Conservation (phyloP, 2,113 vertebrate genomes). For the Struthidea cinerea region DNA sequence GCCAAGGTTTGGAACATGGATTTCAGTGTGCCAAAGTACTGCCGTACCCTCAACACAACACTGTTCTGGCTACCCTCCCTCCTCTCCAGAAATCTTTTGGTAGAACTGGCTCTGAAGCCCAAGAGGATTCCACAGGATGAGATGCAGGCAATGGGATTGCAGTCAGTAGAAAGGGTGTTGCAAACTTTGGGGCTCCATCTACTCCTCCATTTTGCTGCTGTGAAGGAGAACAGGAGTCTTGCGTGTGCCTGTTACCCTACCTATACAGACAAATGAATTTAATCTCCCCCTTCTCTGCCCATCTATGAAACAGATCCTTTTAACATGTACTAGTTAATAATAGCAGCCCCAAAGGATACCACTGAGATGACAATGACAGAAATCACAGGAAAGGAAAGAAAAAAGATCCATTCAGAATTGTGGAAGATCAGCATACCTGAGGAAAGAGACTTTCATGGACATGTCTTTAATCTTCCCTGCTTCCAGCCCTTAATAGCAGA, state of each 20-base stretch:
- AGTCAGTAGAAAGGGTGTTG: neutral
- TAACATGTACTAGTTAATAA: neutral
- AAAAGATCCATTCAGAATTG: neutral
- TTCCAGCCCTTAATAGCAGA: conserved; percentile 34
- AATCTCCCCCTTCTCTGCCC: neutral
- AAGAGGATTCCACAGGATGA: neutral
- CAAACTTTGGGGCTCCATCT: neutral
- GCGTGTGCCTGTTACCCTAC: neutral
- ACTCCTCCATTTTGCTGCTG: neutral
- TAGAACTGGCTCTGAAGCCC: neutral
- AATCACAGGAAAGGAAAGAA: neutral
- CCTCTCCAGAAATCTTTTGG: neutral
- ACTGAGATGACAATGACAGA: neutral
- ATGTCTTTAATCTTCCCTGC: conserved; percentile 24
- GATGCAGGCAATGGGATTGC: neutral
- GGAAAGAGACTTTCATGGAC: neutral
- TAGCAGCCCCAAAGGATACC: neutral
- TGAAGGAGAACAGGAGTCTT: neutral
- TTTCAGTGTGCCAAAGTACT: fast-evolving
- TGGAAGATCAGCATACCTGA: neutral
- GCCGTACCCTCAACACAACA: neutral
- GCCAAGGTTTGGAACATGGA: neutral
- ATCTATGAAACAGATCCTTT: neutral
- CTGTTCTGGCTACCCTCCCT: neutral
- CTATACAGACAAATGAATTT: neutral